Evolutionary conservation across 1,140 invertebrate species (phyloP).

Genomic region (Pseudomyrmex dendroicus): DNA sequence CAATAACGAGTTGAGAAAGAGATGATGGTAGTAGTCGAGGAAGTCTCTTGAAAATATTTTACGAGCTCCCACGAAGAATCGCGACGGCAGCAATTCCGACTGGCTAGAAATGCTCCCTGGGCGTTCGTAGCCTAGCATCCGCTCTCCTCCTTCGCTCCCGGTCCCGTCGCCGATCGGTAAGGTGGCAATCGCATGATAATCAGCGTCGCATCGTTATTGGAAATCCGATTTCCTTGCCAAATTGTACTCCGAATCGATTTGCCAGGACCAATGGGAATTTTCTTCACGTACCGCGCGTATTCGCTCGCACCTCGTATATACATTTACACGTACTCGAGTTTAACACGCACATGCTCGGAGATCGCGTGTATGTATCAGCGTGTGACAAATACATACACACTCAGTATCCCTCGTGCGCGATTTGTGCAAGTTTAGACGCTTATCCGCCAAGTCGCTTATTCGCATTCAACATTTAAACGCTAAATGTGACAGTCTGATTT

Average conservation of each 20-base stretch:
- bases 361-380: neutral
- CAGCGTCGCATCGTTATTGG: conserved; percentile 73
- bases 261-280: conserved; percentile 64
- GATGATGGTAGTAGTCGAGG: conserved; percentile 37
- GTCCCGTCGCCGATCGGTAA: conserved; percentile 43
- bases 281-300: conserved; percentile 62
- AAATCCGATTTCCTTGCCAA: conserved; percentile 73
- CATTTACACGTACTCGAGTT: conserved; percentile 18
- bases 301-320: conserved; percentile 27
- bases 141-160: neutral
- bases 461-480: conserved; percentile 45
- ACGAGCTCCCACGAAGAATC: conserved; percentile 63
- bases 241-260: conserved; percentile 70
- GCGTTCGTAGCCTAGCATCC: neutral
- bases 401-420: conserved; percentile 30
- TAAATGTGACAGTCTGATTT: conserved; percentile 31
- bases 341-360: neutral
- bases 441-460: conserved; percentile 42
- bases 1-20: conserved; percentile 49
- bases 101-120: conserved; percentile 24
- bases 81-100: conserved; percentile 41
- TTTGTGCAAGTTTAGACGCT: conserved; percentile 38
- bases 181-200: conserved; percentile 73
- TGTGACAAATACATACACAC: conserved; percentile 22
- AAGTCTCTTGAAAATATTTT: conserved; percentile 63